These are phyloP conservation scores for Pitangus sulphuratus DNA, from an alignment of 2,797 vertebrate genomes.

Conservation along the genomic window DNA sequence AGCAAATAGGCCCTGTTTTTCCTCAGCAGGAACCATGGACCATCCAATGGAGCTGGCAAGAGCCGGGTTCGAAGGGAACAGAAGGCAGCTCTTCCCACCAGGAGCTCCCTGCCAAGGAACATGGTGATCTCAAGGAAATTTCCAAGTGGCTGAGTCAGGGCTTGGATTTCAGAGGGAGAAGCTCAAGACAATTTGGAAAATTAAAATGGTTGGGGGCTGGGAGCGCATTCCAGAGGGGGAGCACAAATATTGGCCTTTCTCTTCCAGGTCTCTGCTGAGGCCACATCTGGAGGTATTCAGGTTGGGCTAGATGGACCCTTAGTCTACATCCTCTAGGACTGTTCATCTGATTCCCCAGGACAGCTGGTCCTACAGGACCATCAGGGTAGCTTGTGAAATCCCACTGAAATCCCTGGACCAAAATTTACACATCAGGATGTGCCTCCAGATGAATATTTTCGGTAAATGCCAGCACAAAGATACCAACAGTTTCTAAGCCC, in stretches of 20 bases:
- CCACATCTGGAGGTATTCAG: not conserved
- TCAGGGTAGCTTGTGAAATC: not conserved
- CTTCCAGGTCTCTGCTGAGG: not conserved
- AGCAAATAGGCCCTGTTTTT: fast-evolving
- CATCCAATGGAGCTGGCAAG: not conserved
- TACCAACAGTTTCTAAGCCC: not conserved
- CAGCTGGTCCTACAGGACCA: not conserved
- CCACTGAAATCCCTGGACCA: not conserved
- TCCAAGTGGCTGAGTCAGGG: not conserved
- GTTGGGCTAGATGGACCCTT: not conserved
- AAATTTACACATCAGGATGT: not conserved
- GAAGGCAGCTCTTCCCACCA: not conserved
- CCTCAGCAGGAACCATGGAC: not conserved
- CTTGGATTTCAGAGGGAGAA: not conserved
- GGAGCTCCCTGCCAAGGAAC: not conserved
- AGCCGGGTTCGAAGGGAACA: not conserved
- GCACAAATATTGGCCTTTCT: not conserved
- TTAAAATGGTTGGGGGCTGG: not conserved
- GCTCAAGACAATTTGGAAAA: not conserved
- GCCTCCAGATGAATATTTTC: not conserved
- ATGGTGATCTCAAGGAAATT: not conserved
- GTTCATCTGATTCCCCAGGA: not conserved
- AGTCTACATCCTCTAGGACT: not conserved
- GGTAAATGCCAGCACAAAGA: not conserved
- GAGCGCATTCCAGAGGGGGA: not conserved